These are phyloP conservation scores for Triops cancriformis DNA, from an alignment of 1,140 invertebrate species.

Conservation along the genomic window DNA sequence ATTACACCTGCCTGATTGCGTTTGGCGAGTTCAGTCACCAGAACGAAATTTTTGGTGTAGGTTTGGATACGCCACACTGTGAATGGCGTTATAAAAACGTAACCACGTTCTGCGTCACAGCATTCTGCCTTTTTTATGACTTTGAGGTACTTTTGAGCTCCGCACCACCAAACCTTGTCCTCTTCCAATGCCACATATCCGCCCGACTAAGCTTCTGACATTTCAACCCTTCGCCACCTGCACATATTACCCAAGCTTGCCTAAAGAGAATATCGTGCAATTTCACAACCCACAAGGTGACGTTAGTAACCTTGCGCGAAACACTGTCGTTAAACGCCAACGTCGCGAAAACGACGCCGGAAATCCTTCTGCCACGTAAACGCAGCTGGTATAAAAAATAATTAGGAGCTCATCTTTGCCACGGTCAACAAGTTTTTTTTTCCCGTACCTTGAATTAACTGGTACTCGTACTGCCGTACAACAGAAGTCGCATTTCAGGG, in stretches of 20 bases:
- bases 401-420: background rate
- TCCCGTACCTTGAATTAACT: background rate
- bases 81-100: background rate
- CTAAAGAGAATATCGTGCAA: background rate
- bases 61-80: background rate
- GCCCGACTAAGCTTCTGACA: background rate
- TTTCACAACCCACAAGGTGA: background rate
- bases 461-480: background rate
- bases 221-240: background rate
- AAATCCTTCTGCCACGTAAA: background rate
- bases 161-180: background rate
- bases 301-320: background rate
- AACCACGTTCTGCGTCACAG: background rate
- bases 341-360: constrained; percentile 5
- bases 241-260: background rate
- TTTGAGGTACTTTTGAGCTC: background rate
- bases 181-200: background rate
- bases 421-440: background rate
- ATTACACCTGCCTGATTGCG: background rate
- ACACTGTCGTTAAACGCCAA: background rate
- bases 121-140: background rate
- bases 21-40: background rate
- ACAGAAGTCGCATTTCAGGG: background rate
- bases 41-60: background rate
- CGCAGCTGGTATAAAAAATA: background rate